Percentiles rank a stretch among this genome's conserved stretches.
Conservation (phyloP, 2,888 invertebrate species). For the Nysson spinosus region DNA sequence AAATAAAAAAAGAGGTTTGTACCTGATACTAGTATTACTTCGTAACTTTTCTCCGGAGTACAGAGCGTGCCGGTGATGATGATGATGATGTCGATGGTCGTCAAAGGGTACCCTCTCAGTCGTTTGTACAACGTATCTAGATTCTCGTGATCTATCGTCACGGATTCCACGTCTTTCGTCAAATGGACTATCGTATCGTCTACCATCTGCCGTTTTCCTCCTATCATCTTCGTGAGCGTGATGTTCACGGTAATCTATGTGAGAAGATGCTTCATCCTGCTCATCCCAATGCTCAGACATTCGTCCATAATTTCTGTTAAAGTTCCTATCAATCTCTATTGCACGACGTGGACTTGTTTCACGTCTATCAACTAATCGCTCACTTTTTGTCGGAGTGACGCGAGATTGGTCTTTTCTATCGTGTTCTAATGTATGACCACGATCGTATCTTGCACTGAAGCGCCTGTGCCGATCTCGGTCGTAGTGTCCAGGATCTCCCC, state of each 20-base stretch:
- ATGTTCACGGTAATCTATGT: constrained; percentile 71
- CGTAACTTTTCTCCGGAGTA: constrained; percentile 68
- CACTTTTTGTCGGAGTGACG: constrained; percentile 64
- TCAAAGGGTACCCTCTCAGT: constrained; percentile 59
- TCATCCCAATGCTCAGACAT: constrained; percentile 73
- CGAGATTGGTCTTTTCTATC: constrained; percentile 65
- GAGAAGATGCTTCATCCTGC: constrained; percentile 66
- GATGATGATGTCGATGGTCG: constrained; percentile 65
- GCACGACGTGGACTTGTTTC: constrained; percentile 68
- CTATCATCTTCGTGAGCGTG: constrained; percentile 70
- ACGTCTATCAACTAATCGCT: constrained; percentile 66
- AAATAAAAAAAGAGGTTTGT: too few species aligned
- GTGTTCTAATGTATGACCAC: constrained; percentile 64
- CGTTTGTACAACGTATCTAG: constrained; percentile 66
- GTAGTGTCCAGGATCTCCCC: constrained; percentile 60
- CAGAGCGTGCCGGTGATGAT: constrained; percentile 62
- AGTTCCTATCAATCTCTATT: constrained; percentile 70
- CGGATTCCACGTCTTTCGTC: constrained; percentile 73
- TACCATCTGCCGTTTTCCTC: constrained; percentile 65
- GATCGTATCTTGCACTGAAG: constrained; percentile 56
- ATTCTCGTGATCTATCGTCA: constrained; percentile 74
- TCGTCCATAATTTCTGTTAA: constrained; percentile 67
- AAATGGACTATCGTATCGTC: constrained; percentile 77
- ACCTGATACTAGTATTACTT: constrained; percentile 54
- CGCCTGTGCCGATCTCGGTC: constrained; percentile 67